A percentile compares a stretch with the other conserved stretches of the same genome.
These are phyloP conservation scores for Hirtodrosophila duncani DNA, from an alignment of 2,888 invertebrate species.

Conservation along the genomic window DNA sequence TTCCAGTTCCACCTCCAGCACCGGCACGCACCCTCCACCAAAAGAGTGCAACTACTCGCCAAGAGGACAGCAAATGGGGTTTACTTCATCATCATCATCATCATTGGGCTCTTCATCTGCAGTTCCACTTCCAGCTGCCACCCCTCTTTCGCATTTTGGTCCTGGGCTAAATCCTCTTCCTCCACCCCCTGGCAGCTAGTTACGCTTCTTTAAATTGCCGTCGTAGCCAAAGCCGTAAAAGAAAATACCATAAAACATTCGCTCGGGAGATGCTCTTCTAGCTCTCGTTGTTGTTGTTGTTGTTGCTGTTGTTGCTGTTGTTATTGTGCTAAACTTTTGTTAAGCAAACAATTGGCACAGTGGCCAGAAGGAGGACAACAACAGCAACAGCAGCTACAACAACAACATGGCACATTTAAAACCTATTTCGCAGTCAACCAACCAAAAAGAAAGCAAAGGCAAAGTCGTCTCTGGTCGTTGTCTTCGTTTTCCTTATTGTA, in stretches of 20 bases:
- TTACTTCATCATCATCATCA: slow-evolving; percentile 13
- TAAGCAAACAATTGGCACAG: slow-evolving; percentile 74
- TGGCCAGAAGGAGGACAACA: slow-evolving; percentile 34
- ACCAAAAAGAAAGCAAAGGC: slow-evolving; percentile 52
- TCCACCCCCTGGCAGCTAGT: slow-evolving; percentile 35
- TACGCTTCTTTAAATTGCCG: slow-evolving; percentile 62
- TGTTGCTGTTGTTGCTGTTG: too few relatives aligned
- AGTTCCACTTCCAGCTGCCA: slow-evolving; percentile 27
- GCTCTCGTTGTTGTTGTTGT: too few relatives aligned
- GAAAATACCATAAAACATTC: slow-evolving; percentile 45
- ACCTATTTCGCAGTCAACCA: slow-evolving; percentile 60
- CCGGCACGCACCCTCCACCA: slow-evolving; percentile 7
- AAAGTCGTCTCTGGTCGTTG: slow-evolving; percentile 5
- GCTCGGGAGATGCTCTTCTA: slow-evolving; percentile 6
- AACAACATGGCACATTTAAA: slow-evolving; percentile 58
- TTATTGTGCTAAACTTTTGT: slow-evolving; percentile 71
- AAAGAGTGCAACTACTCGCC: slow-evolving; percentile 30
- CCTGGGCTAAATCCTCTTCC: background rate
- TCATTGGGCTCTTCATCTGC: too few relatives aligned
- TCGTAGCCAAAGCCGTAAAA: slow-evolving; percentile 51
- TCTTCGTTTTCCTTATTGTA: slow-evolving; percentile 39
- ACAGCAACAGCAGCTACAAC: slow-evolving; percentile 11
- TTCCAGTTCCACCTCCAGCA: background rate
- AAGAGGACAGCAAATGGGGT: slow-evolving; percentile 2
- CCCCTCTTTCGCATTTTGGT: background rate